Evolutionary conservation across 1,140 invertebrate genomes (phyloP).

Genomic region (Drosophila yakuba): DNA sequence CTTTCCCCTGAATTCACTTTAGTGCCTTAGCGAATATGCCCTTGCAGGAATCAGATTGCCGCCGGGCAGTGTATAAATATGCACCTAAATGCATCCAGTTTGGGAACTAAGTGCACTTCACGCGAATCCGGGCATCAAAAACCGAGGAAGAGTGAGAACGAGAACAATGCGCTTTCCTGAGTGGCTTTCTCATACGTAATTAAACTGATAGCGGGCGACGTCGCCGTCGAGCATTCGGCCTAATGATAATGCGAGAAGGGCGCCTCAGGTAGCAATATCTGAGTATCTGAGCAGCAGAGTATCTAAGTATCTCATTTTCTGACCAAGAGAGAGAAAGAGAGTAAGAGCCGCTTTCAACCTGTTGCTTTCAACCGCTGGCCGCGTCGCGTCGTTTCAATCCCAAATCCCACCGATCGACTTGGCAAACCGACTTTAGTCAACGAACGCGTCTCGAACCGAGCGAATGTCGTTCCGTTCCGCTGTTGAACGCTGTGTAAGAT

Average conservation of each 20-base stretch:
- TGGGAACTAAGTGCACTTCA: conserved; percentile 56
- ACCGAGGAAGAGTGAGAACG: conserved; percentile 30
- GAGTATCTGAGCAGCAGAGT: conserved; percentile 8
- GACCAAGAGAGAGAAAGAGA: background rate
- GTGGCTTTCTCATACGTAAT: conserved; percentile 75
- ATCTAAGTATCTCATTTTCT: conserved; percentile 3
- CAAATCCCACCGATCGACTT: conserved; percentile 65
- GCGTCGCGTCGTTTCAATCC: conserved; percentile 46
- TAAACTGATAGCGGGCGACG: conserved; percentile 70
- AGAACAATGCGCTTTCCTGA: conserved; percentile 57
- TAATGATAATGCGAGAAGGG: conserved; percentile 79
- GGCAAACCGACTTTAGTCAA: conserved; percentile 61
- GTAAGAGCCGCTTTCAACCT: conserved; percentile 56
- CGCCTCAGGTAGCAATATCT: conserved; percentile 66
- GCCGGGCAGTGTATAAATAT: conserved; percentile 38
- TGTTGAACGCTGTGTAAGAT: conserved; percentile 6
- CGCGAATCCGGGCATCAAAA: conserved; percentile 40
- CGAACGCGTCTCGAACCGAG: conserved; percentile 72
- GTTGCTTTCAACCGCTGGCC: conserved; percentile 65
- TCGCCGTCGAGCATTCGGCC: conserved; percentile 61
- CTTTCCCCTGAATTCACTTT: background rate
- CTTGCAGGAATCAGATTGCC: background rate
- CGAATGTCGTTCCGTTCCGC: conserved; percentile 57
- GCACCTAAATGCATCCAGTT: conserved; percentile 48
- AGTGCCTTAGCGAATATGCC: conserved; percentile 21